A percentile compares a stretch with the other conserved stretches of the same genome.
Evolutionary conservation across 2,113 vertebrate genomes (phyloP).

Genomic region (Cathartes aura): DNA sequence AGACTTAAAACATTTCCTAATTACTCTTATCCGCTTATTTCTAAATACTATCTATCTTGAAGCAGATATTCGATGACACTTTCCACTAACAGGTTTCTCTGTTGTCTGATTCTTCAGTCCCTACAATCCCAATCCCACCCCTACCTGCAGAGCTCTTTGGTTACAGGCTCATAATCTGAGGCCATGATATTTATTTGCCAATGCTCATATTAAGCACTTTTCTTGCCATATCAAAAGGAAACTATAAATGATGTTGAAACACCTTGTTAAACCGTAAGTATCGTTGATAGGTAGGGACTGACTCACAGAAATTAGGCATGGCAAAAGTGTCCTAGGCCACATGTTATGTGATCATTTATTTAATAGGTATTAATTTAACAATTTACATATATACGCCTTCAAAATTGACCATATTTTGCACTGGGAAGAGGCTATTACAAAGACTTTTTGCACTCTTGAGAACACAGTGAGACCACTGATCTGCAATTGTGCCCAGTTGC

Average conservation of each 20-base stretch:
- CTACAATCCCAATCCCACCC: not conserved
- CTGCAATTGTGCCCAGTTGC: not conserved
- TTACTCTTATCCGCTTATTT: not conserved
- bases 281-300: not conserved
- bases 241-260: not conserved
- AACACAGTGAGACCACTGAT: not conserved
- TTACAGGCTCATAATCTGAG: not conserved
- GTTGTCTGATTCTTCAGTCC: not conserved
- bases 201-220: not conserved
- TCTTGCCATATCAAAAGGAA: not conserved
- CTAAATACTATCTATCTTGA: not conserved
- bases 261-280: accelerated
- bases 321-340: not conserved
- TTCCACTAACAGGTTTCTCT: not conserved
- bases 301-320: not conserved
- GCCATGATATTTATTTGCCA: not conserved
- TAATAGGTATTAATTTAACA: not conserved
- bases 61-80: not conserved
- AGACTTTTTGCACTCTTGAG: not conserved
- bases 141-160: not conserved
- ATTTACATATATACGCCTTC: not conserved
- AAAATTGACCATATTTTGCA: not conserved
- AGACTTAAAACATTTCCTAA: not conserved
- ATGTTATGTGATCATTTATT: not conserved
- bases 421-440: not conserved